Percentiles rank a stretch among this genome's conserved stretches.
These are phyloP conservation scores for Tetramorium parvispinum DNA, from an alignment of 1,140 invertebrate genomes.

Conservation along the genomic window DNA sequence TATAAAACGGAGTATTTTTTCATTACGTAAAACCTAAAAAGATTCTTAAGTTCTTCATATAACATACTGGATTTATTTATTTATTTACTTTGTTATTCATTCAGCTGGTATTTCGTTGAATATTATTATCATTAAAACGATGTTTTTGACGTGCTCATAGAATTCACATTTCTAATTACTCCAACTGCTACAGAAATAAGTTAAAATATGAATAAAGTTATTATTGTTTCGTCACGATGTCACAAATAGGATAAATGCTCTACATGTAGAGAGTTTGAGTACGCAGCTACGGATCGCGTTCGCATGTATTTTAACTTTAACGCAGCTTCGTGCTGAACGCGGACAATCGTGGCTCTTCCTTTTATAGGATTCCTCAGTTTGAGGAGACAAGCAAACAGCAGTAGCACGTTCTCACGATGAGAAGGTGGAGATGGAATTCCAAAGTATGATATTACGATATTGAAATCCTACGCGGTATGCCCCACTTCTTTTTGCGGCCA, in stretches of 20 bases:
- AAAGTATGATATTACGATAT: conserved; percentile 43
- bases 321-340: background rate
- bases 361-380: conserved; percentile 10
- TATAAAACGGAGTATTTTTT: background rate
- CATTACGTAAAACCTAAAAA: background rate
- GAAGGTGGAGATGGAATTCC: conserved; percentile 4
- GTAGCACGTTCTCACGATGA: background rate
- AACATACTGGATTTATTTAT: background rate
- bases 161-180: too few relatives aligned
- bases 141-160: background rate
- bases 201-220: background rate
- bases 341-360: background rate
- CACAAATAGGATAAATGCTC: background rate
- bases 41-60: background rate
- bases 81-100: background rate
- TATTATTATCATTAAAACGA: background rate
- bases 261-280: background rate
- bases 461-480: conserved; percentile 1
- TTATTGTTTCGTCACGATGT: background rate
- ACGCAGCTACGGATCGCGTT: too few relatives aligned
- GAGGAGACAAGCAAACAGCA: conserved; percentile 4
- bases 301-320: background rate
- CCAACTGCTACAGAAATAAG: background rate
- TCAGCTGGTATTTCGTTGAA: background rate
- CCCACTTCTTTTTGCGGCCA: conserved; percentile 17